Evolutionary conservation across 2,888 invertebrate species (phyloP).

Genomic region (Monochamus alternatus): DNA sequence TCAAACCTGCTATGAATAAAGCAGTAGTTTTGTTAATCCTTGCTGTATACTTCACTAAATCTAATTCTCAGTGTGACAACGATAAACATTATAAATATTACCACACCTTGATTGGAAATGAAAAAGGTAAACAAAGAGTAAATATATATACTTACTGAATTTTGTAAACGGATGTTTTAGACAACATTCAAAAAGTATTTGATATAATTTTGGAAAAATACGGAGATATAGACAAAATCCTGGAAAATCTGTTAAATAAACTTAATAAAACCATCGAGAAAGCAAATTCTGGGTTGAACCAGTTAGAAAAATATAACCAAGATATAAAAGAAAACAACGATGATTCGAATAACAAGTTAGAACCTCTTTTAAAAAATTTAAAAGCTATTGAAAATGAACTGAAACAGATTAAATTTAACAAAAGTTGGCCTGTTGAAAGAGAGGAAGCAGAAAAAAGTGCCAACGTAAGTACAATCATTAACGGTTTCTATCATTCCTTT

Average conservation of each 20-base stretch:
- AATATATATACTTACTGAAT: neutral
- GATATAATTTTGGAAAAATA: conserved; percentile 41
- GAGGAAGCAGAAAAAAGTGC: conserved; percentile 26
- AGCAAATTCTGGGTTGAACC: conserved; percentile 15
- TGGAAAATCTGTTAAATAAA: conserved; percentile 30
- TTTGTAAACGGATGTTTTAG: conserved; percentile 2
- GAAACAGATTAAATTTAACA: neutral
- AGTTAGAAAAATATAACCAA: conserved; percentile 21
- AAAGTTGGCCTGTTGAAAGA: conserved; percentile 11
- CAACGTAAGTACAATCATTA: conserved; percentile 18
- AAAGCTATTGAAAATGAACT: conserved; percentile 10
- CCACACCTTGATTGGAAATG: conserved; percentile 6
- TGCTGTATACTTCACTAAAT: conserved; percentile 9
- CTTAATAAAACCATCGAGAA: conserved; percentile 13
- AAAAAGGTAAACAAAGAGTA: conserved; percentile 24
- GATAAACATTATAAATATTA: conserved; percentile 23
- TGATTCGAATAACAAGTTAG: conserved; percentile 16
- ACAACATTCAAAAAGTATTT: conserved; percentile 27
- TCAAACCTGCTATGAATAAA: conserved; percentile 4
- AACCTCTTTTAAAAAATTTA: conserved; percentile 10
- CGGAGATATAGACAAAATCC: conserved; percentile 30
- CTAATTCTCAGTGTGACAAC: conserved; percentile 13
- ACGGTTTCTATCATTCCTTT: neutral
- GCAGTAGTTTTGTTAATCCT: neutral
- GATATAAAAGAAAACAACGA: conserved; percentile 9